A percentile compares a stretch with the other conserved stretches of the same genome.
Evolutionary conservation across 2,888 invertebrate species (phyloP).

Genomic region (Neocrepidodera transversa): DNA sequence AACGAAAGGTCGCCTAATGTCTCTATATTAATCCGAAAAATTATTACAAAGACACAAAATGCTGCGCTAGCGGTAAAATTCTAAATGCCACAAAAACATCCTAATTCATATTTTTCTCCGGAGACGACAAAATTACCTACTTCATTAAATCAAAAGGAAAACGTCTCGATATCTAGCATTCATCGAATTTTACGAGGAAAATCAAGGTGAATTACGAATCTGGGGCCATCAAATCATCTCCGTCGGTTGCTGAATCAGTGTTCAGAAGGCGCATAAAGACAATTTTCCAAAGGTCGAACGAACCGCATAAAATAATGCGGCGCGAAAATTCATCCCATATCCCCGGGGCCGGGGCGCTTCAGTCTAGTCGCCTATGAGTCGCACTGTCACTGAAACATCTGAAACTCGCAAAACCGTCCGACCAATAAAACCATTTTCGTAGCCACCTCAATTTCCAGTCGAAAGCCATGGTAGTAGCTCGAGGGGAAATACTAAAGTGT

Average conservation of each 20-base stretch:
- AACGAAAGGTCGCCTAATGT: neutral
- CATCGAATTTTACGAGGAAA: constrained; percentile 33
- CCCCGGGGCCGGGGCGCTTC: constrained; percentile 41
- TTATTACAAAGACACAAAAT: constrained; percentile 1
- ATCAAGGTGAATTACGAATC: constrained; percentile 36
- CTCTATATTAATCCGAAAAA: neutral
- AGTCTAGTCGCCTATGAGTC: constrained; percentile 44
- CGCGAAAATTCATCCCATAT: constrained; percentile 29
- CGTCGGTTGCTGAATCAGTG: constrained; percentile 40
- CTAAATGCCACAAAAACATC: constrained; percentile 9
- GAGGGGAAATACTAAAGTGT: constrained; percentile 19
- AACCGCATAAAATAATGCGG: constrained; percentile 39
- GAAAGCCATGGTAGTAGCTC: constrained; percentile 28
- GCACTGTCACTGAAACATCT: constrained; percentile 33
- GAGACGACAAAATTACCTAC: constrained; percentile 27
- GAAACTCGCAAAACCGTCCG: constrained; percentile 38
- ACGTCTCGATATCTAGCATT: constrained; percentile 24
- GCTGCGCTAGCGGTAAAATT: constrained; percentile 1
- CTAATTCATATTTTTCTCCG: constrained; percentile 23
- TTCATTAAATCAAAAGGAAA: constrained; percentile 28
- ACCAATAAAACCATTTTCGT: constrained; percentile 51
- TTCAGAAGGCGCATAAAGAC: constrained; percentile 31
- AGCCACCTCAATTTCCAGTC: constrained; percentile 46
- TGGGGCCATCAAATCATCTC: constrained; percentile 34
- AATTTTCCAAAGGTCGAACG: constrained; percentile 30